These are phyloP conservation scores for Mythimna ferrago DNA, from an alignment of 2,888 invertebrate species.

Conservation along the genomic window DNA sequence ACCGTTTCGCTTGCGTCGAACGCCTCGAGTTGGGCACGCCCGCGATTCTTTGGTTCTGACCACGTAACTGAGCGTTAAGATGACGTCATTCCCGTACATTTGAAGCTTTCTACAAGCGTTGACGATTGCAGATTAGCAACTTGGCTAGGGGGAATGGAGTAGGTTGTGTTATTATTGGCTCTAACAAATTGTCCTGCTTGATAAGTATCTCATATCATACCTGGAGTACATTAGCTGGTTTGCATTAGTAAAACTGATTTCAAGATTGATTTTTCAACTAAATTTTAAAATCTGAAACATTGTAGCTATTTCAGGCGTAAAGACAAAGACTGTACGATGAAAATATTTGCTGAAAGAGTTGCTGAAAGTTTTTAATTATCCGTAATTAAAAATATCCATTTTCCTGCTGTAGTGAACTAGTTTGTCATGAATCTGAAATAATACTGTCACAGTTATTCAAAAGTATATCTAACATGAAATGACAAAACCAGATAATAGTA, in stretches of 20 bases:
- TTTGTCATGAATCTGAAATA: no score
- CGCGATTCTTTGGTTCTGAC: no score
- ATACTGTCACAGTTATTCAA: not conserved
- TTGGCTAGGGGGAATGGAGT: no score
- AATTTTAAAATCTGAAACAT: not conserved
- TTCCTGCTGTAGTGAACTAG: not conserved
- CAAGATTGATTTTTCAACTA: not conserved
- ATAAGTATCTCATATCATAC: not conserved
- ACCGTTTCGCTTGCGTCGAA: no score
- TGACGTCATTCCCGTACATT: no score
- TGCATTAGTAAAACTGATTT: slow-evolving; percentile 13
- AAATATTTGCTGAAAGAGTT: not conserved
- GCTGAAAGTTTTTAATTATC: not conserved
- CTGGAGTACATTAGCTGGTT: not conserved
- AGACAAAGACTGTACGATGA: not conserved
- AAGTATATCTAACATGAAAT: no score
- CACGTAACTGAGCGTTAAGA: no score
- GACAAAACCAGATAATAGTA: no score
- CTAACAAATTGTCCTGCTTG: slow-evolving; percentile 13
- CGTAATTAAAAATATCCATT: not conserved
- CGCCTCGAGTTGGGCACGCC: no score
- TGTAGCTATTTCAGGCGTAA: not conserved
- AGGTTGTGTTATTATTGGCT: slow-evolving; percentile 17
- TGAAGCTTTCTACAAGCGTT: no score
- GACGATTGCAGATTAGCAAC: no score